phyloP scores from a whole-genome alignment of 2,888 invertebrate genomes.

The Bombyx huttoni region DNA sequence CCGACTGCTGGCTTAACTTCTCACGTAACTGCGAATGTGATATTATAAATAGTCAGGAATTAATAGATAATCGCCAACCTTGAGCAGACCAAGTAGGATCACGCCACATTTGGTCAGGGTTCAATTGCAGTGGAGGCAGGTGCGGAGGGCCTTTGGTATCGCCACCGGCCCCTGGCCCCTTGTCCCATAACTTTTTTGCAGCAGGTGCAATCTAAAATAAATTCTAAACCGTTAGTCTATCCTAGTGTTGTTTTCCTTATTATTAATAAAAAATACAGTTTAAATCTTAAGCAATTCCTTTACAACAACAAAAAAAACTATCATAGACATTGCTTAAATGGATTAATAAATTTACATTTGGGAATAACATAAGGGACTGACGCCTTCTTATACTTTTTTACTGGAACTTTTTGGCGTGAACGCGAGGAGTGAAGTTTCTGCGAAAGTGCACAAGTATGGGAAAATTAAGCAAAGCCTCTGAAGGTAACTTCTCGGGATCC shows the following conservation, averaged over 20 bases:
- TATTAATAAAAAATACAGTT: neutral
- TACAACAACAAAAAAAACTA: too few species aligned
- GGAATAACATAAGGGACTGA: neutral
- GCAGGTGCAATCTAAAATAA: constrained; percentile 87
- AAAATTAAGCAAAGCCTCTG: too few species aligned
- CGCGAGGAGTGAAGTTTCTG: too few species aligned
- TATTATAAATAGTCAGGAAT: neutral
- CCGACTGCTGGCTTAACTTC: too few species aligned
- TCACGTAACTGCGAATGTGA: too few species aligned
- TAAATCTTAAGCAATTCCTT: neutral
- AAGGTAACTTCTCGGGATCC: too few species aligned
- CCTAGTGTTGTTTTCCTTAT: neutral
- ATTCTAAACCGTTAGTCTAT: neutral
- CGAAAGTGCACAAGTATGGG: too few species aligned
- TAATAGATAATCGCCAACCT: constrained; percentile 54
- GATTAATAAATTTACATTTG: too few species aligned
- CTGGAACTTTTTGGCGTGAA: too few species aligned
- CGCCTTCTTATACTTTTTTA: neutral
- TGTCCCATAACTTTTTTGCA: constrained; percentile 94
- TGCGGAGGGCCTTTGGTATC: constrained; percentile 83
- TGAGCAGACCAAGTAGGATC: constrained; percentile 95
- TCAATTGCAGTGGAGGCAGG: constrained; percentile 80
- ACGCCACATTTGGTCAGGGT: constrained; percentile 88
- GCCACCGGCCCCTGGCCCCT: constrained; percentile 77
- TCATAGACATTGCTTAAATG: too few species aligned